These are phyloP conservation scores for Hylaea fasciaria DNA, from an alignment of 2,888 invertebrate species.

Conservation along the genomic window DNA sequence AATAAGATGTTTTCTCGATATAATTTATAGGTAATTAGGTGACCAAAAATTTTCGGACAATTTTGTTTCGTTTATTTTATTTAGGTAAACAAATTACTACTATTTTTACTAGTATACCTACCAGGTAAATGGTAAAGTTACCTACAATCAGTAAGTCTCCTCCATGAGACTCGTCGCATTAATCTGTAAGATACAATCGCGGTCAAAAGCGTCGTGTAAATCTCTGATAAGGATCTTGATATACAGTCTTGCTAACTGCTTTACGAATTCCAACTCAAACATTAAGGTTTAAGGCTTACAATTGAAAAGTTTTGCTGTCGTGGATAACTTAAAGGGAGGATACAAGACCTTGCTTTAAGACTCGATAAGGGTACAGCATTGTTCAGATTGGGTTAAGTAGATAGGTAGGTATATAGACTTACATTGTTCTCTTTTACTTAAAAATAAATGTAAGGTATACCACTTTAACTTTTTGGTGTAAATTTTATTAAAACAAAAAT, in stretches of 20 bases:
- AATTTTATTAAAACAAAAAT: too few species aligned
- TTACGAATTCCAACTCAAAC: conserved; percentile 32
- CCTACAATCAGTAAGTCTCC: conserved; percentile 61
- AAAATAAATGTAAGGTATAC: neutral
- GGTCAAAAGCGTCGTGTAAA: conserved; percentile 68
- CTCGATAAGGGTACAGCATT: conserved; percentile 52
- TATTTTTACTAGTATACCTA: neutral
- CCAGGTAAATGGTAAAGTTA: conserved; percentile 56
- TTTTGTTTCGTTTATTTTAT: neutral
- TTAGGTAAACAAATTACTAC: conserved; percentile 1
- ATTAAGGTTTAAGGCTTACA: conserved; percentile 16
- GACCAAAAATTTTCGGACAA: too few species aligned
- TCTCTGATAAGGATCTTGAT: conserved; percentile 79
- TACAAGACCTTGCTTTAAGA: conserved; percentile 36
- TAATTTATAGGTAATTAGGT: too few species aligned
- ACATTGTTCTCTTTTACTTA: conserved; percentile 40
- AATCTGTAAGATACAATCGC: conserved; percentile 79
- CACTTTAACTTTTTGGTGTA: too few species aligned
- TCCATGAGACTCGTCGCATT: conserved; percentile 69
- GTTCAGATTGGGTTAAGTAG: conserved; percentile 50
- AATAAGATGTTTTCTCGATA: too few species aligned
- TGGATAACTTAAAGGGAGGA: conserved; percentile 36
- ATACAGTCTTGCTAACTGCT: conserved; percentile 50
- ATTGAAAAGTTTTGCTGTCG: conserved; percentile 14
- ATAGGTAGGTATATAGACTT: conserved; percentile 40